A percentile compares a stretch with the other conserved stretches of the same genome.
These are phyloP conservation scores for Cynodonichthys magdalenae DNA, from an alignment of 2,797 vertebrate genomes.

Conservation along the genomic window DNA sequence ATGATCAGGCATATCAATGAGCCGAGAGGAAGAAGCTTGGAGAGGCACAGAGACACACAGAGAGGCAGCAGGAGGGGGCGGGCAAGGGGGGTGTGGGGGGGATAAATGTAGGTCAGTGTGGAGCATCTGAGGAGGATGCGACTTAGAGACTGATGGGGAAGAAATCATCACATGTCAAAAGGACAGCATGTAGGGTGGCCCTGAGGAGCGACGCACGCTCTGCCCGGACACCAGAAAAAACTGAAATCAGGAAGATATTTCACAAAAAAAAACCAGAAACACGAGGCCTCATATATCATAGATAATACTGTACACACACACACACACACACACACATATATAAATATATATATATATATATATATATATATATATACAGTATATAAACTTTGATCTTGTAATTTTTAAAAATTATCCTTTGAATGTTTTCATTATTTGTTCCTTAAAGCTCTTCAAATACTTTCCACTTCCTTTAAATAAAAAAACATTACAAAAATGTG, in stretches of 20 bases:
- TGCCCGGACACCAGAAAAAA: background rate
- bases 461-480: too few species aligned
- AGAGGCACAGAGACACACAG: slow-evolving; percentile 27
- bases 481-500: too few species aligned
- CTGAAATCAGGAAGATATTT: background rate
- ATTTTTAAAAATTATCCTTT: too few species aligned
- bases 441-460: too few species aligned
- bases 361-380: too few species aligned
- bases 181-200: slow-evolving; percentile 19
- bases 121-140: slow-evolving; percentile 32
- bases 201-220: background rate
- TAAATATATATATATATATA: too few species aligned
- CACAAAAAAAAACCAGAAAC: too few species aligned
- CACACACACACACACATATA: too few species aligned
- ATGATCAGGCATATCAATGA: slow-evolving; percentile 77
- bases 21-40: slow-evolving; percentile 53
- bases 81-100: slow-evolving; percentile 5
- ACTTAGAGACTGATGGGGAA: slow-evolving; percentile 38
- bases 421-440: too few species aligned
- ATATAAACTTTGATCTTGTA: too few species aligned
- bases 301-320: too few species aligned
- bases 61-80: slow-evolving; percentile 3
- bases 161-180: slow-evolving; percentile 45
- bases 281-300: too few species aligned
- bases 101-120: slow-evolving; percentile 67